A percentile compares a stretch with the other conserved stretches of the same genome.
Conservation (phyloP, 2,113 vertebrate genomes). For the Stictonetta naevosa region DNA sequence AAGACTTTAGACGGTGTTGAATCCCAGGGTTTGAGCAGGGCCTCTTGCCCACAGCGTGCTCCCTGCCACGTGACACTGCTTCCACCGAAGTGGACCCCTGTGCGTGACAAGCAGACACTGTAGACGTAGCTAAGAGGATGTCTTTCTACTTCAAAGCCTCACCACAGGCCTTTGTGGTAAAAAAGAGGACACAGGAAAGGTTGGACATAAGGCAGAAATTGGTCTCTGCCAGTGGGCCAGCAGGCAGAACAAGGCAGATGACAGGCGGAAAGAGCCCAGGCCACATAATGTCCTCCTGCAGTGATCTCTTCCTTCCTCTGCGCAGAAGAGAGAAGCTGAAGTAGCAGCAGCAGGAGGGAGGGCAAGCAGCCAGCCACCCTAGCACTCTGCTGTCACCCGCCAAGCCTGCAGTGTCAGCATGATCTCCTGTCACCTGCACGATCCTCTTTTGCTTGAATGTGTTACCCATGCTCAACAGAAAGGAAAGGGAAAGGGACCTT, state of each 20-base stretch:
- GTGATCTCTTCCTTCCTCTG: background rate
- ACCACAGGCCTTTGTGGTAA: background rate
- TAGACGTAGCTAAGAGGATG: background rate
- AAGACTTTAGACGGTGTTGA: accelerated
- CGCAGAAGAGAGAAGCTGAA: background rate
- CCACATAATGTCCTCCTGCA: background rate
- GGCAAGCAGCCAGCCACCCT: background rate
- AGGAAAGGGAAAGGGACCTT: background rate
- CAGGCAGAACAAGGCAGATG: accelerated
- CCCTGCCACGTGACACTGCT: background rate
- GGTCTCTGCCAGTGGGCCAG: background rate
- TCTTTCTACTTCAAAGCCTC: background rate
- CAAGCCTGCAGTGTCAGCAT: background rate
- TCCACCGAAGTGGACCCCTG: background rate
- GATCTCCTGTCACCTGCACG: background rate
- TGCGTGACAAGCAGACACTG: background rate
- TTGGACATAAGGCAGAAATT: background rate
- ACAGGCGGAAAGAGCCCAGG: background rate
- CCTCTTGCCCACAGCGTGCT: background rate
- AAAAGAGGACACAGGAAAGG: background rate
- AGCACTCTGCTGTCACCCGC: background rate
- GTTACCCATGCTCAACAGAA: background rate
- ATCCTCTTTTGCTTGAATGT: background rate
- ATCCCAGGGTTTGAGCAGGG: background rate
- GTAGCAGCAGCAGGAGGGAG: background rate